These are phyloP conservation scores for Bembecia ichneumoniformis DNA, from an alignment of 2,888 invertebrate genomes.

Conservation along the genomic window DNA sequence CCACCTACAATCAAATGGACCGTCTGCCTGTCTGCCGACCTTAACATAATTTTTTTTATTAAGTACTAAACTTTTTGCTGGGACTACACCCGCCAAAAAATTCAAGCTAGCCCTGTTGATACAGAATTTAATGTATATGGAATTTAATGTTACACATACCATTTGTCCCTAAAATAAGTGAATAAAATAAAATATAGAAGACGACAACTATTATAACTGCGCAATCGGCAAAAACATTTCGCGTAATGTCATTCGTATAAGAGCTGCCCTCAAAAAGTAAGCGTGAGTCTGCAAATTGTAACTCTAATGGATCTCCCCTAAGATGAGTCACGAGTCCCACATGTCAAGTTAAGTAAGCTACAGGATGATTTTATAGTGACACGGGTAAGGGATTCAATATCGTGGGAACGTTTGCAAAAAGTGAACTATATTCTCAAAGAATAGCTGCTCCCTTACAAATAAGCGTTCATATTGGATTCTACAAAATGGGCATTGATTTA, in stretches of 20 bases:
- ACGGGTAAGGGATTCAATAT: conserved; percentile 22
- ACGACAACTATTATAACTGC: not conserved
- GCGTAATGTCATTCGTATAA: conserved; percentile 5
- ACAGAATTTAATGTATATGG: too few species aligned
- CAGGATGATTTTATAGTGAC: conserved; percentile 31
- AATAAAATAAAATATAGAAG: not conserved
- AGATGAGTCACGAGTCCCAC: conserved; percentile 53
- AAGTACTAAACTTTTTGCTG: too few species aligned
- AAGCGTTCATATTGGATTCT: too few species aligned
- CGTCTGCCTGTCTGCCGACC: too few species aligned
- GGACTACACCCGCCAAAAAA: too few species aligned
- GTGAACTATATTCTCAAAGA: conserved; percentile 2
- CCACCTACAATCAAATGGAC: too few species aligned
- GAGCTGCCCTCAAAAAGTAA: conserved; percentile 45
- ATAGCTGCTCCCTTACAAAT: too few species aligned
- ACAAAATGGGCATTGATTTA: too few species aligned
- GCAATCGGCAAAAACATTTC: not conserved
- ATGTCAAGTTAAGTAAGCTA: conserved; percentile 45
- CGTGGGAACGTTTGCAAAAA: conserved; percentile 19
- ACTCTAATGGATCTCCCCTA: conserved; percentile 55
- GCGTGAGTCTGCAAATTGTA: conserved; percentile 55
- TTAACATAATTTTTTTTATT: too few species aligned
- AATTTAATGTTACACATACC: too few species aligned
- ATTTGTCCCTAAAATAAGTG: not conserved
- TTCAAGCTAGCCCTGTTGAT: too few species aligned